A percentile compares a stretch with the other conserved stretches of the same genome.
Conservation (phyloP, 2,113 vertebrate species). For the Nothoprocta perdicaria region DNA sequence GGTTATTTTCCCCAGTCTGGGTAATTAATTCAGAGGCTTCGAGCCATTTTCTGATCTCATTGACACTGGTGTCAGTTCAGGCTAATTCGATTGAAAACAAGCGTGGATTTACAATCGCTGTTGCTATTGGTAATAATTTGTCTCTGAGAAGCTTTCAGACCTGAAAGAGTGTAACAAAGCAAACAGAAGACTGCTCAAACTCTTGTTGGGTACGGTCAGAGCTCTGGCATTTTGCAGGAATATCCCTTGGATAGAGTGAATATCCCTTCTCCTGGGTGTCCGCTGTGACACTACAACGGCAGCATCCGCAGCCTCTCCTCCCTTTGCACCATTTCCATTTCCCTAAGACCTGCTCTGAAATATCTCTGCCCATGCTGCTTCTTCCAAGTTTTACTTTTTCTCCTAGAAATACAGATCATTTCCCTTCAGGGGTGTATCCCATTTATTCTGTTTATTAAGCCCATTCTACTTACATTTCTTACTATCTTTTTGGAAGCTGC, state of each 20-base stretch:
- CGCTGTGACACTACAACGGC: not conserved
- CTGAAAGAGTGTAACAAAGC: constrained; percentile 40
- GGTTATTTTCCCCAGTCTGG: constrained; percentile 41
- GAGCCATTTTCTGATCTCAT: constrained; percentile 69
- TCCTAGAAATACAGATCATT: not conserved
- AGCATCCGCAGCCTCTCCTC: not conserved
- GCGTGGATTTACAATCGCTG: constrained; percentile 33
- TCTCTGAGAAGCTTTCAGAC: constrained; percentile 32
- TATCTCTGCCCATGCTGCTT: not conserved
- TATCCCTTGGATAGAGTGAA: not conserved
- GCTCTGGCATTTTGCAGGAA: constrained; percentile 14
- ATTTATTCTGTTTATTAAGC: not conserved
- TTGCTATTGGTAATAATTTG: constrained; percentile 43
- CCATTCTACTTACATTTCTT: not conserved
- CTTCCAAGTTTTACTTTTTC: not conserved
- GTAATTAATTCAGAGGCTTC: constrained; percentile 63
- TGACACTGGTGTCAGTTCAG: constrained; percentile 44
- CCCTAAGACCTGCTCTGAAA: not conserved
- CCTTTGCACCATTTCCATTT: not conserved
- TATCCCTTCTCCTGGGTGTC: not conserved
- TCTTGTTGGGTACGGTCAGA: not conserved
- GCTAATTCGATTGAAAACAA: constrained; percentile 32
- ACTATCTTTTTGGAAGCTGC: not conserved
- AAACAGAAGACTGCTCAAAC: not conserved
- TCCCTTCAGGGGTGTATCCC: not conserved